phyloP scores from a whole-genome alignment of 2,797 vertebrate species.

The Eulemur mongoz region DNA sequence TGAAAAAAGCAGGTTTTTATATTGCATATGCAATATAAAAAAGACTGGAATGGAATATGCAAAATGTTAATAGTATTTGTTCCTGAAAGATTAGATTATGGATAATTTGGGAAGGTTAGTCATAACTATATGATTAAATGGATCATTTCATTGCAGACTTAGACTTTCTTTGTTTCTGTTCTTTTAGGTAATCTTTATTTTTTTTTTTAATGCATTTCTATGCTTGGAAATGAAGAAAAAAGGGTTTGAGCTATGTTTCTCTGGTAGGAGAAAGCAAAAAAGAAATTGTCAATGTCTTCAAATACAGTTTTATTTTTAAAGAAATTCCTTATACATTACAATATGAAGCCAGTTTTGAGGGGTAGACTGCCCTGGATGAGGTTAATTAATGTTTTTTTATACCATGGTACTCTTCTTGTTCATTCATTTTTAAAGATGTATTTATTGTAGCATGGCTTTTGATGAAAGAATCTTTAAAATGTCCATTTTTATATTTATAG shows the following conservation, averaged over 20 bases:
- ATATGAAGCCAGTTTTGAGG: background rate
- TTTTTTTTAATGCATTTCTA: background rate
- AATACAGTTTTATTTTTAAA: constrained; percentile 21
- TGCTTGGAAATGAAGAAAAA: constrained; percentile 27
- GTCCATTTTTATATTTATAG: constrained; percentile 82
- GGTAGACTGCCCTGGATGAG: background rate
- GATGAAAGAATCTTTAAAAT: constrained; percentile 56
- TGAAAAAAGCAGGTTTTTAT: constrained; percentile 39
- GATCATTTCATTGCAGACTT: constrained; percentile 26
- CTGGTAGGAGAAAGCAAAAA: constrained; percentile 7
- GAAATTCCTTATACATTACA: background rate
- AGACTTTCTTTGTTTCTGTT: background rate
- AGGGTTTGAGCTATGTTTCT: background rate
- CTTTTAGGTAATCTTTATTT: background rate
- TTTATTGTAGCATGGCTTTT: constrained; percentile 38
- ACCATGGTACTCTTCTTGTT: background rate
- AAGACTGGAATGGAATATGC: constrained; percentile 20
- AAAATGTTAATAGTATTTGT: background rate
- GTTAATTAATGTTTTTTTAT: constrained; percentile 19
- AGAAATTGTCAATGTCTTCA: background rate
- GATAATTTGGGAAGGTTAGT: constrained; percentile 31
- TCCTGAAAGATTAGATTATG: background rate
- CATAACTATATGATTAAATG: background rate
- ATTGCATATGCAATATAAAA: background rate
- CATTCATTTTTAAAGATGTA: constrained; percentile 4